Percentiles rank a stretch among this genome's conserved stretches.
Evolutionary conservation across 2,888 invertebrate genomes (phyloP).

Genomic region (Escarpia spicata): DNA sequence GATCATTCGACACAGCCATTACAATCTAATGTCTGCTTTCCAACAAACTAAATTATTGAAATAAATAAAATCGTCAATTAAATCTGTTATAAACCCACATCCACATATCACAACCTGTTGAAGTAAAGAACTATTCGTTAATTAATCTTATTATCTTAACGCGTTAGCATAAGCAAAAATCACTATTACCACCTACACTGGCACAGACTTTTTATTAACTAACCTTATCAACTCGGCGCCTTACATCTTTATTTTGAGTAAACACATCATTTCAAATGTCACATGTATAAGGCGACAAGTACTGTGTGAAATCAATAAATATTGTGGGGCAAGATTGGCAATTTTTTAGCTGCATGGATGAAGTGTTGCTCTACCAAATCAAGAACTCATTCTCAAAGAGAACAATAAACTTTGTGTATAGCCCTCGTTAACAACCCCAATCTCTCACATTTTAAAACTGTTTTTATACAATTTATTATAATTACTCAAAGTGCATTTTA

Average conservation of each 20-base stretch:
- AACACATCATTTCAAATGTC: background rate
- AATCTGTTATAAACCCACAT: background rate
- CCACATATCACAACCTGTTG: background rate
- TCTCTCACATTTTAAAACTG: background rate
- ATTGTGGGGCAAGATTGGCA: background rate
- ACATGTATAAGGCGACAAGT: too few species aligned
- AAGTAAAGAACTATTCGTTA: background rate
- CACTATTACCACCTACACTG: background rate
- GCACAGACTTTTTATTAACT: background rate
- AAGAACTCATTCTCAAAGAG: background rate
- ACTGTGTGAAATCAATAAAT: too few species aligned
- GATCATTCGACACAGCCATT: background rate
- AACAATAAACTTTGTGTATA: background rate
- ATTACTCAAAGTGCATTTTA: too few species aligned
- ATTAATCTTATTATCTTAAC: background rate
- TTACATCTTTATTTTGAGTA: background rate
- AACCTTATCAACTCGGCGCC: background rate
- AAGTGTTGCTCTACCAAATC: background rate
- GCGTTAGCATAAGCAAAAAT: background rate
- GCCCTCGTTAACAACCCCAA: background rate
- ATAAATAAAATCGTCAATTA: background rate
- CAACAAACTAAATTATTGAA: background rate
- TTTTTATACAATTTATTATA: too few species aligned
- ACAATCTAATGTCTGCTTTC: background rate
- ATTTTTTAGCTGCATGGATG: background rate